Evolutionary conservation across 2,888 invertebrate genomes (phyloP).

Genomic region (Lepidochitona cinerea): DNA sequence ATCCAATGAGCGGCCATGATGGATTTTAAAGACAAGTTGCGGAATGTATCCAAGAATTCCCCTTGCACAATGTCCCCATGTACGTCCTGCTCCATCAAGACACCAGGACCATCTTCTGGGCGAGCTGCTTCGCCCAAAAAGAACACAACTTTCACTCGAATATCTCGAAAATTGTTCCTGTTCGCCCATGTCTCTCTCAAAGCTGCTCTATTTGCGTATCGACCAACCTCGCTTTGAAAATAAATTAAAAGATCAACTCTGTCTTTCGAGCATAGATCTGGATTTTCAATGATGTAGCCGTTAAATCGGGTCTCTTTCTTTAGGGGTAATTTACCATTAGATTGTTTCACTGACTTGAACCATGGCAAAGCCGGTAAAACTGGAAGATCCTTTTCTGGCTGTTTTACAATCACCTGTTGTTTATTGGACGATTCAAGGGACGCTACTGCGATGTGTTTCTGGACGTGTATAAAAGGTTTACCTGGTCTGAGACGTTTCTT

Average conservation of each 20-base stretch:
- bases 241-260: constrained; percentile 3
- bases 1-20: neutral
- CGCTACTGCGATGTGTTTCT: neutral
- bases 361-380: neutral
- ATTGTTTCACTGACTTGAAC: too few species aligned
- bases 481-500: neutral
- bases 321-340: too few species aligned
- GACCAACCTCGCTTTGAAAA: neutral
- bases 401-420: neutral
- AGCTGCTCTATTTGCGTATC: neutral
- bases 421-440: neutral
- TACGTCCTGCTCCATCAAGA: neutral
- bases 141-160: neutral
- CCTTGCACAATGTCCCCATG: constrained; percentile 2
- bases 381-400: neutral
- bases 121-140: constrained; percentile 1
- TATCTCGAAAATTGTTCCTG: neutral
- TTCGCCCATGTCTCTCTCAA: neutral
- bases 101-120: constrained; percentile 7
- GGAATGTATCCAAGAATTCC: neutral
- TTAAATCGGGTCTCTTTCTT: too few species aligned
- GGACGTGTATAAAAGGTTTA: neutral
- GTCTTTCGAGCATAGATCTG: neutral
- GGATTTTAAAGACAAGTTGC: neutral
- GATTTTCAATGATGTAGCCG: neutral